Percentiles rank a stretch among this genome's conserved stretches.
Conservation (phyloP, 2,888 invertebrate genomes). For the Micropterix aruncella region DNA sequence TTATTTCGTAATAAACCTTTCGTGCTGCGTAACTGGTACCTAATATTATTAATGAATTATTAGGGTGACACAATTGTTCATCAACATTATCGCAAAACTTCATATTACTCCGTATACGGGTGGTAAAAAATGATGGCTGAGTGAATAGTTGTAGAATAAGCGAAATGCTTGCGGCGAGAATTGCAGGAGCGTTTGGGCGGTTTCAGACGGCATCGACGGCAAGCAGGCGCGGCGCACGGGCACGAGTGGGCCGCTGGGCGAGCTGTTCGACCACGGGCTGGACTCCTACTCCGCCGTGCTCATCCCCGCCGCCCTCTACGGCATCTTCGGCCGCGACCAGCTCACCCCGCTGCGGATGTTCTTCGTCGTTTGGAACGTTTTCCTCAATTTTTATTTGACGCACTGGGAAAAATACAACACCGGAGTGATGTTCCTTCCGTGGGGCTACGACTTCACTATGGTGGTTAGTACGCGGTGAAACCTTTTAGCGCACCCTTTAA, state of each 20-base stretch:
- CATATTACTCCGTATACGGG: no score
- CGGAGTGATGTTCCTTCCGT: conserved; percentile 85
- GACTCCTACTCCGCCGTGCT: conserved; percentile 94
- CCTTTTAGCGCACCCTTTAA: no score
- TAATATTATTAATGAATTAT: no score
- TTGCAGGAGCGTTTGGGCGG: no score
- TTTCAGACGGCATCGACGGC: conserved; percentile 91
- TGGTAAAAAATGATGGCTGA: no score
- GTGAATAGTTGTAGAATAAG: no score
- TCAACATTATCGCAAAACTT: background rate
- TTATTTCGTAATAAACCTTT: no score
- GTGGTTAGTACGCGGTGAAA: no score
- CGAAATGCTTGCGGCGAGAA: no score
- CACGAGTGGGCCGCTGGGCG: conserved; percentile 88
- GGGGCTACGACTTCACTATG: conserved; percentile 98
- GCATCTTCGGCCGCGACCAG: conserved; percentile 78
- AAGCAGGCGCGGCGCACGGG: conserved; percentile 95
- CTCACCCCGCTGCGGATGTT: conserved; percentile 74
- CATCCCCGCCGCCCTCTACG: conserved; percentile 88
- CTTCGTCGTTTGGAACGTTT: conserved; percentile 83
- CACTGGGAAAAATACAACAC: conserved; percentile 99
- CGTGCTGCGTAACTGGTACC: no score
- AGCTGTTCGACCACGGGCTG: conserved; percentile 96
- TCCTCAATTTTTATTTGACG: conserved; percentile 88
- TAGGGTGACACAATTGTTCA: background rate